These are phyloP conservation scores for Caracal caracal DNA, from an alignment of 2,113 vertebrate genomes.

Conservation along the genomic window DNA sequence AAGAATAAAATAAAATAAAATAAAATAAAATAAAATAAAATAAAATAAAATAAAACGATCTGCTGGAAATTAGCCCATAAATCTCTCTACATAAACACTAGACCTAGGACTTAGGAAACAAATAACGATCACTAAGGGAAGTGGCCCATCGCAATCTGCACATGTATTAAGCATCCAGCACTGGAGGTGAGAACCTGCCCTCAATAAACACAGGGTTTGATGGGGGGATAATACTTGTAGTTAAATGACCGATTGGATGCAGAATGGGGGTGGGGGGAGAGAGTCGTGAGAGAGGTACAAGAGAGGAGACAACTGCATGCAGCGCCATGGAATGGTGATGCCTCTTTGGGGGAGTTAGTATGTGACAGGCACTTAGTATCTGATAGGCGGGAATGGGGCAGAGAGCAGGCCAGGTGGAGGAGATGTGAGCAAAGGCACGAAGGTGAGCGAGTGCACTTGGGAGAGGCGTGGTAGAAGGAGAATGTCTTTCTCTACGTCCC, in stretches of 20 bases:
- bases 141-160: not conserved
- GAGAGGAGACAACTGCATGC: too few relatives aligned
- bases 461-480: accelerated
- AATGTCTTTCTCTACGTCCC: not conserved
- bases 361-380: accelerated
- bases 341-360: too few relatives aligned
- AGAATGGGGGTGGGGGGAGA: not conserved
- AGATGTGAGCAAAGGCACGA: not conserved
- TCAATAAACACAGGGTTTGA: not conserved
- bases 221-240: not conserved
- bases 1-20: not conserved
- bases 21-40: not conserved
- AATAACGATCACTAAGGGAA: not conserved
- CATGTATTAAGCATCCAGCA: not conserved
- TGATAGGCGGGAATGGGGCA: accelerated
- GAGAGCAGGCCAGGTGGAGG: accelerated
- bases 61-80: not conserved
- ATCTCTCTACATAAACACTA: not conserved
- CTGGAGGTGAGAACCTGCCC: not conserved
- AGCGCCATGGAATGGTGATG: accelerated
- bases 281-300: not conserved
- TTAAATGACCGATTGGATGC: not conserved
- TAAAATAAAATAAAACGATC: not conserved
- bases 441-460: too few relatives aligned
- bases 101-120: not conserved